These are phyloP conservation scores for Fistularia tabacaria DNA, from an alignment of 2,797 vertebrate genomes.

Conservation along the genomic window DNA sequence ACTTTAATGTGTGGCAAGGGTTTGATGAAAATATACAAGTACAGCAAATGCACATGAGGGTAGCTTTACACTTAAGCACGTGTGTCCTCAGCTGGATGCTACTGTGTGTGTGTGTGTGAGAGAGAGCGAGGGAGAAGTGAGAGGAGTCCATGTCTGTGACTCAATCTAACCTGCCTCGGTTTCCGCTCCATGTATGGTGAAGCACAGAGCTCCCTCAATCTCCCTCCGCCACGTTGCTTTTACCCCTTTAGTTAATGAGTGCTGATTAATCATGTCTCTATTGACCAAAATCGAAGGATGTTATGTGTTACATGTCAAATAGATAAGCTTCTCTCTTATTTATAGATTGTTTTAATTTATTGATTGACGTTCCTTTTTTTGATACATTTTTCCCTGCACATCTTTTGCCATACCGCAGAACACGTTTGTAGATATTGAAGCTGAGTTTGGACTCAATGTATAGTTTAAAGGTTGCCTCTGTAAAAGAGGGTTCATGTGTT, in stretches of 20 bases:
- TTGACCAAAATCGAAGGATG: slow-evolving; percentile 20
- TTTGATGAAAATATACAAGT: slow-evolving; percentile 41
- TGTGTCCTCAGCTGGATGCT: slow-evolving; percentile 35
- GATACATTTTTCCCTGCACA: slow-evolving; percentile 14
- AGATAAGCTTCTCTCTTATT: neutral
- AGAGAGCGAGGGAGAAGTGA: slow-evolving; percentile 7
- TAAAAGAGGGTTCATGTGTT: too few relatives aligned
- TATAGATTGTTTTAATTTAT: slow-evolving; percentile 36
- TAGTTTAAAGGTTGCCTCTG: too few relatives aligned
- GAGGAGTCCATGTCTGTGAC: slow-evolving; percentile 54
- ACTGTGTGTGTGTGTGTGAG: slow-evolving; percentile 26
- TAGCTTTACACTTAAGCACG: slow-evolving; percentile 46
- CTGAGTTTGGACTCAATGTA: too few relatives aligned
- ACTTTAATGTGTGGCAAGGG: slow-evolving; percentile 41
- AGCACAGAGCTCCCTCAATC: slow-evolving; percentile 41
- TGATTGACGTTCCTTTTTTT: slow-evolving; percentile 13
- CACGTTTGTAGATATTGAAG: too few relatives aligned
- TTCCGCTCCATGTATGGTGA: slow-evolving; percentile 81
- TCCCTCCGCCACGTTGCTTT: slow-evolving; percentile 36
- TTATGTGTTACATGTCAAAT: neutral
- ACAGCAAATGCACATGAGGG: slow-evolving; percentile 1
- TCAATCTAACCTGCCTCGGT: slow-evolving; percentile 67
- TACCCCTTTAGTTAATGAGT: slow-evolving; percentile 33
- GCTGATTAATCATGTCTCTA: slow-evolving; percentile 13
- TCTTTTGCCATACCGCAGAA: too few relatives aligned